phyloP scores from a whole-genome alignment of 2,797 vertebrate genomes.

The Tauraco hartlaubi region DNA sequence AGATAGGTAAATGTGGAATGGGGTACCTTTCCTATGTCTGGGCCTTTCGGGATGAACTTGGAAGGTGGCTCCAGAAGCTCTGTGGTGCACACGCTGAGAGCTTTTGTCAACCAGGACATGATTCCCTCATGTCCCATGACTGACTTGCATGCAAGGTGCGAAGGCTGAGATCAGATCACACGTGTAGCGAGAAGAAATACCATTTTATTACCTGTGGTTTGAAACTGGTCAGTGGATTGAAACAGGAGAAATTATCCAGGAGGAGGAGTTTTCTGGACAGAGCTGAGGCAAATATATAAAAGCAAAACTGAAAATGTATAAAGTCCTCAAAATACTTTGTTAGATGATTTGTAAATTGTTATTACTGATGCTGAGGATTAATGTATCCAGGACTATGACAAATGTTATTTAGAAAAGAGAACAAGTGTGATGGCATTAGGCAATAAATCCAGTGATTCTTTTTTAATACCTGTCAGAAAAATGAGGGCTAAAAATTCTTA shows the following conservation, averaged over 20 bases:
- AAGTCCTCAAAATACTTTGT: neutral
- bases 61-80: neutral
- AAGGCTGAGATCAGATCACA: neutral
- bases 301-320: neutral
- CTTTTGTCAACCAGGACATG: rapidly evolving
- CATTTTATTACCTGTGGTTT: neutral
- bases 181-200: rapidly evolving
- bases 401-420: neutral
- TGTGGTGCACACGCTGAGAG: neutral
- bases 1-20: rapidly evolving
- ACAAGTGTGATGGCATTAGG: neutral
- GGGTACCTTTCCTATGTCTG: neutral
- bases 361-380: neutral
- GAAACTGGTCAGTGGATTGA: neutral
- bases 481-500: neutral
- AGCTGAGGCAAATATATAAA: neutral
- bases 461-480: neutral
- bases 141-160: rapidly evolving
- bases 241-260: neutral
- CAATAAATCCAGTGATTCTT: neutral
- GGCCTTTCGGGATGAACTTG: neutral
- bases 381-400: neutral
- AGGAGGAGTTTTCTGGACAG: neutral
- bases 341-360: neutral
- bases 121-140: rapidly evolving